Percentiles rank a stretch among this genome's conserved stretches.
These are phyloP conservation scores for Acrocephalus arundinaceus DNA, from an alignment of 2,113 vertebrate species.

Conservation along the genomic window DNA sequence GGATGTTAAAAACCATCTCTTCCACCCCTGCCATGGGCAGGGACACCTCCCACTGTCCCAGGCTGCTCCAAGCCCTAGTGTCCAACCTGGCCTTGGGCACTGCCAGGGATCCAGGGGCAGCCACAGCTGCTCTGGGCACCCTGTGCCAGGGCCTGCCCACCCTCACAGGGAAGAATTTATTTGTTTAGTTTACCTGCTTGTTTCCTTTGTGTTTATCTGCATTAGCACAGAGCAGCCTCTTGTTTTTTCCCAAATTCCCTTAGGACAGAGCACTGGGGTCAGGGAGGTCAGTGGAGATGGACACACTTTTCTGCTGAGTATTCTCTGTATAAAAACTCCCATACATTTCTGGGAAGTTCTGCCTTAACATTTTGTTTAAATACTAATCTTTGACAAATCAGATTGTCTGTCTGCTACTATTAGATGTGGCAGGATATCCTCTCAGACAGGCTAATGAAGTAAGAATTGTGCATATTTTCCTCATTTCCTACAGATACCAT, in stretches of 20 bases:
- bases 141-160: not conserved
- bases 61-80: not conserved
- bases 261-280: not conserved
- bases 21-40: not conserved
- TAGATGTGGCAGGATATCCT: slow-evolving; percentile 62
- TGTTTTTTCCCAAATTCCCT: not conserved
- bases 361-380: slow-evolving; percentile 5
- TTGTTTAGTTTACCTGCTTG: not conserved
- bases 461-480: slow-evolving; percentile 67
- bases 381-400: slow-evolving; percentile 46
- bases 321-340: not conserved
- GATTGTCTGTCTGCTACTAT: slow-evolving; percentile 44
- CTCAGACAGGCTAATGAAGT: slow-evolving; percentile 70
- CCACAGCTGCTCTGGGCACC: not conserved
- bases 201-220: not conserved
- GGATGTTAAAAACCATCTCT: not conserved
- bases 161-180: not conserved
- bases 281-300: not conserved
- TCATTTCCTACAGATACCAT: slow-evolving; percentile 73
- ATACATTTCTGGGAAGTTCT: not conserved
- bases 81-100: not conserved
- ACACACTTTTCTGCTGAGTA: not conserved
- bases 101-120: not conserved
- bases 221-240: not conserved
- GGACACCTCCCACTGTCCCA: fast-evolving